Base-by-base conservation (phyloP, 2,113 vertebrate genomes). In the Aix galericulata region DNA sequence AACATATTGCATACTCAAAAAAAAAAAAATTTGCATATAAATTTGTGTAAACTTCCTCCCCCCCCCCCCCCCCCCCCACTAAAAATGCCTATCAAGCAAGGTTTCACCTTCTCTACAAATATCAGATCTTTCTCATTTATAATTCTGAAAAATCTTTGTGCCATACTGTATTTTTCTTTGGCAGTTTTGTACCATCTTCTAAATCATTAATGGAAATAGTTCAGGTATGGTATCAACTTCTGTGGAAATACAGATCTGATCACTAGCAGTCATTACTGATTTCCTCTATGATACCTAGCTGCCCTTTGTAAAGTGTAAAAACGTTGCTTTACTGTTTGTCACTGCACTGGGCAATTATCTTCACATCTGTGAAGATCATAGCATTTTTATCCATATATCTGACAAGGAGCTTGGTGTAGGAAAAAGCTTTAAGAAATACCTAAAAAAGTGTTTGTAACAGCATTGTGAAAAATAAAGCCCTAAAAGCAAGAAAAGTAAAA, bases 101-200 rank as follows among this genome's bases (percentile, higher is more conserved):
- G 5, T 85, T 75, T 59, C 75, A 68, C 7, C 2, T 56, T 78
- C 8, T 69, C 3, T 44, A 50, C 32, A 25, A 56, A 42, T 73
- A 9, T 8, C 9, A 76, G 13, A 42, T 25, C 2, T n/a, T 72
- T 77, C 46, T 67, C 44, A 3, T 52, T 50, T 36, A 59, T 34
- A 72, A 52, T 64, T 91, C 62, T 72, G 53, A 72, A 79, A 85
- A 82, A 79, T 9, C 3, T 72, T 82, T 67, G 6, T 40, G 4
- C 1, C 2, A 3, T 23, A 32, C 2, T 6, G 1, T 36, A n/a
- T 15, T 68, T 72, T 71, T 6, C 9, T 18, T 42, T 25, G 38
- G 8, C 5, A 69, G 27, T 53, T 74, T 66, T 52, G 4, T 64
- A 36, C 67, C 46, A 9, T 55, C 5, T 68, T 72, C 42, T 50